Base-by-base conservation (phyloP, 2,113 vertebrate genomes). In the Taurulus bubalis region DNA sequence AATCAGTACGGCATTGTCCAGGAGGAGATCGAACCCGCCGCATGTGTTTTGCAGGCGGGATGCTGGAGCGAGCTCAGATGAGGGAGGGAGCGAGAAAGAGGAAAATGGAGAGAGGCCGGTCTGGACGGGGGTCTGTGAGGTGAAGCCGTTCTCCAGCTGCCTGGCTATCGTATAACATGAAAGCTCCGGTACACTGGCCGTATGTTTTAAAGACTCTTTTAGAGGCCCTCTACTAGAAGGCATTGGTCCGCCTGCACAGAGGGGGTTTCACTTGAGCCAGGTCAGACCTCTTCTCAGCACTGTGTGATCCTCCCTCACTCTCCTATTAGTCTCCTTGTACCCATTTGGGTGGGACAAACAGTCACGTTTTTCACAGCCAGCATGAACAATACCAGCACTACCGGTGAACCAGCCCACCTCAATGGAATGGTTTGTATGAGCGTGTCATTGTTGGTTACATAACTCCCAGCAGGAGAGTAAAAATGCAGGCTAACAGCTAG, bases 111-210 rank as follows among this genome's bases (percentile, higher is more conserved):
- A 75, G 22, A 63, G 45, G 68, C 36, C 5, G 58, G 51, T 82
- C 87, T 85, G 67, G 77, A 82, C 24, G 20, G 45, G 71, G 79
- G 72, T 85, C 80, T 80, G 32, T 53, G 64, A 84, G 87, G 80
- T 47, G 40, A 89, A 93, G 75, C 32, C 26, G 9, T 91, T 94
- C 87, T 87, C 85, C 93, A 93, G 89, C 89, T 89, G 90, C 58
- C 83, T 78, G 75, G 60, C 79, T 67, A 77, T 86, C 14, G 42
- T 63, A 87, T 84, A 80, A 85, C 84, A 81, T 71, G 59, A 82
- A 85, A 63, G 40, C 40, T 79, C 58, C 18, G 20, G 30, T 74
- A 36, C 71, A 78, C 51, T 58, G 40, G 71, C 20, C n/a, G 11
- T 28, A 5, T 59, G 30, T 10, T n/a, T 6, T 15, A 22, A 36